phyloP scores from a whole-genome alignment of 2,888 invertebrate genomes.

The Adelognathus sp. region DNA sequence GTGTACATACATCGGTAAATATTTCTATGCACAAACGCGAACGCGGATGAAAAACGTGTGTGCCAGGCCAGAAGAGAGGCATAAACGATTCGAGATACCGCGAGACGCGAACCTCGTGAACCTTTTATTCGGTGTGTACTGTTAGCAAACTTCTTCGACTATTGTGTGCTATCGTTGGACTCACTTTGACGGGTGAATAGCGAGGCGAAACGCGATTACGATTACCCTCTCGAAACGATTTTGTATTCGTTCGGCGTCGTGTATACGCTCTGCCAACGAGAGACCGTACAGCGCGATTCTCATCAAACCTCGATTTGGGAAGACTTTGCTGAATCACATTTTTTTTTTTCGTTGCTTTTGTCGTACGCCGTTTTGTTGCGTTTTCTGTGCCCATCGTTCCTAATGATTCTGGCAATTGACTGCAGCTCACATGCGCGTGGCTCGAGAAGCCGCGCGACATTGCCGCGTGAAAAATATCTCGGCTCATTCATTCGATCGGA shows the following conservation, averaged over 20 bases:
- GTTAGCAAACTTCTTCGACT: constrained; percentile 15
- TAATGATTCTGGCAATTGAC: constrained; percentile 12
- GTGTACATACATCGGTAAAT: background rate
- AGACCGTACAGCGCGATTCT: background rate
- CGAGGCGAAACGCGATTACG: constrained; percentile 23
- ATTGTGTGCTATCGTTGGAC: background rate
- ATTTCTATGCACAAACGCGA: background rate
- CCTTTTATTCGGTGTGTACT: constrained; percentile 9
- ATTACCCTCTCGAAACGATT: constrained; percentile 16
- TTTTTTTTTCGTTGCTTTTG: background rate
- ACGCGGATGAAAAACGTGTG: constrained; percentile 12
- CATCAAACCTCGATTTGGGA: constrained; percentile 17
- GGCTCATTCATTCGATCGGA: too few relatives aligned
- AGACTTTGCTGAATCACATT: background rate
- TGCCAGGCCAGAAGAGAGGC: constrained; percentile 5
- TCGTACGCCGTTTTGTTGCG: background rate
- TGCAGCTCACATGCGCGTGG: background rate
- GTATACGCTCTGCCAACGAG: background rate
- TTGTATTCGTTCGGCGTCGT: background rate
- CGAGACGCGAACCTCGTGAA: constrained; percentile 2
- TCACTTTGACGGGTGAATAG: background rate
- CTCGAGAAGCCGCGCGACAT: too few relatives aligned
- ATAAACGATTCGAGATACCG: constrained; percentile 28
- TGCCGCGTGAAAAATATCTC: too few relatives aligned
- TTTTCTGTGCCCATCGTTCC: background rate